Evolutionary conservation across 2,113 vertebrate genomes (phyloP).

Genomic region (Tautogolabrus adspersus): DNA sequence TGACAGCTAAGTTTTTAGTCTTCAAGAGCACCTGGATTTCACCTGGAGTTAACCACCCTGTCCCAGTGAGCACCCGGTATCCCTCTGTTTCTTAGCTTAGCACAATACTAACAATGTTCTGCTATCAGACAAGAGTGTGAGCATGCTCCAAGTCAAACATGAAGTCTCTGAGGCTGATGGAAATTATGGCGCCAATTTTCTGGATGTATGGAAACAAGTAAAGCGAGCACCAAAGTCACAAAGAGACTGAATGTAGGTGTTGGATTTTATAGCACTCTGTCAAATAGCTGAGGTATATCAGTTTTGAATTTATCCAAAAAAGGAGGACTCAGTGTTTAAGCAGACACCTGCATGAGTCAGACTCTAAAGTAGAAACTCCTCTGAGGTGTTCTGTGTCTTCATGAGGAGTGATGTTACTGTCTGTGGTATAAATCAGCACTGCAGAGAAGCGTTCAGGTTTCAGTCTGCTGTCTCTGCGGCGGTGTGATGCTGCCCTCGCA

Average conservation of each 20-base stretch:
- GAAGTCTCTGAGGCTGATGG: too few relatives aligned
- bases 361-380: background rate
- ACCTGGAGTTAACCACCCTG: too few relatives aligned
- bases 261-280: background rate
- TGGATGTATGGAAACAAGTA: background rate
- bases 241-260: background rate
- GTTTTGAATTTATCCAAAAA: too few relatives aligned
- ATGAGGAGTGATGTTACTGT: background rate
- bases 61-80: too few relatives aligned
- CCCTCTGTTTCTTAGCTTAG: too few relatives aligned
- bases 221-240: background rate
- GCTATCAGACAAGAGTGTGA: too few relatives aligned
- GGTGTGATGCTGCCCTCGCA: slow-evolving; percentile 28
- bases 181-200: background rate
- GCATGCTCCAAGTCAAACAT: too few relatives aligned
- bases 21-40: too few relatives aligned
- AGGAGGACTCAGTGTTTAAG: background rate
- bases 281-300: background rate
- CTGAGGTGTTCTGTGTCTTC: background rate
- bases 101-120: too few relatives aligned
- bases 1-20: too few relatives aligned
- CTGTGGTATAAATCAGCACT: background rate
- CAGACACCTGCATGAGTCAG: slow-evolving; percentile 9
- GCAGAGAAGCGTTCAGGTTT: slow-evolving; percentile 36
- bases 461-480: slow-evolving; percentile 26